Conservation (phyloP, 2,113 vertebrate genomes). For the Puffinus mauretanicus region DNA sequence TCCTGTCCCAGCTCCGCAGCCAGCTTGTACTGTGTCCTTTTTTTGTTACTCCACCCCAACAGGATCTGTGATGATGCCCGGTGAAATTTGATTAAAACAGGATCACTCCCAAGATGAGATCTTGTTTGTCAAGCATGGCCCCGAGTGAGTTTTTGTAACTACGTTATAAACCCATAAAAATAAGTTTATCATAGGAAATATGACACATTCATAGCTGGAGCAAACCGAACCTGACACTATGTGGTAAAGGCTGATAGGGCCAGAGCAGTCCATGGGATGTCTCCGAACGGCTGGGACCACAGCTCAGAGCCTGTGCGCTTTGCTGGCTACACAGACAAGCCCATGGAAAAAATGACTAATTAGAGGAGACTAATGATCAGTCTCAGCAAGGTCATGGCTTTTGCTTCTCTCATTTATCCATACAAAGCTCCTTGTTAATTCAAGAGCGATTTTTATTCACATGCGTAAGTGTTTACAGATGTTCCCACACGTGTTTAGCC, state of each 20-base stretch:
- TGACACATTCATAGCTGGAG: neutral
- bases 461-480: neutral
- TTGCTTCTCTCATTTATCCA: neutral
- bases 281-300: neutral
- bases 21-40: neutral
- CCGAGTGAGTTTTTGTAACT: neutral
- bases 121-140: neutral
- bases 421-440: neutral
- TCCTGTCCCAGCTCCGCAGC: neutral
- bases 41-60: neutral
- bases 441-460: neutral
- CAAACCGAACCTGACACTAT: accelerated
- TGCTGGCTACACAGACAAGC: neutral
- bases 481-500: neutral
- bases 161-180: neutral
- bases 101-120: neutral
- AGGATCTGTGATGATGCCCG: accelerated
- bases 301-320: neutral
- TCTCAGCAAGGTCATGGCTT: neutral
- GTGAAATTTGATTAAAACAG: neutral
- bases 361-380: neutral
- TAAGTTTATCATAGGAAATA: neutral
- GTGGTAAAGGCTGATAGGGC: accelerated
- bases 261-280: neutral
- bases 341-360: neutral